Evolutionary conservation across 2,113 vertebrate genomes (phyloP).

Genomic region (Zapus hudsonius): DNA sequence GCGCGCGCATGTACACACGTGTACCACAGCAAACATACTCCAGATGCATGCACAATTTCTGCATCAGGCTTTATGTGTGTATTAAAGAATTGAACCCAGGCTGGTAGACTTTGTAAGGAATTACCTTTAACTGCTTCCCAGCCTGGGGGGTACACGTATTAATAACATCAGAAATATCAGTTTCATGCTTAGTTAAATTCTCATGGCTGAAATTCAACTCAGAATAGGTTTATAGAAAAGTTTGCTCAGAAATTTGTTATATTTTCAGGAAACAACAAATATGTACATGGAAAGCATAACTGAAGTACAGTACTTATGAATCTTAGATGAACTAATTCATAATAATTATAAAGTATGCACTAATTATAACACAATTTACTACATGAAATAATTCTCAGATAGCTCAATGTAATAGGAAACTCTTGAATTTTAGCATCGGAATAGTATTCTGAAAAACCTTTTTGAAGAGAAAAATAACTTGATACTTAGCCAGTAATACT

Average conservation of each 20-base stretch:
- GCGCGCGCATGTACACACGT: too few relatives aligned
- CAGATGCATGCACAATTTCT: too few relatives aligned
- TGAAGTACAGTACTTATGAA: neutral
- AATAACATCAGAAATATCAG: fast-evolving
- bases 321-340: neutral
- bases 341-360: neutral
- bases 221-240: neutral
- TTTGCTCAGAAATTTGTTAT: neutral
- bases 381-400: neutral
- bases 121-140: too few relatives aligned
- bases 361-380: neutral
- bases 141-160: too few relatives aligned
- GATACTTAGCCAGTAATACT: neutral
- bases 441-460: neutral
- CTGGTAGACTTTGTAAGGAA: too few relatives aligned
- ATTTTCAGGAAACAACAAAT: neutral
- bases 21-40: too few relatives aligned
- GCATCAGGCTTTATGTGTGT: too few relatives aligned
- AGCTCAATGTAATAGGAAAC: neutral
- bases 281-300: neutral
- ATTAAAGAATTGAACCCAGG: too few relatives aligned
- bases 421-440: neutral
- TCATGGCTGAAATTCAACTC: neutral
- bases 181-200: neutral
- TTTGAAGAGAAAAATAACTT: neutral